A percentile compares a stretch with the other conserved stretches of the same genome.
Conservation (phyloP, 1,140 invertebrate genomes). For the Dendrolimus kikuchii region DNA sequence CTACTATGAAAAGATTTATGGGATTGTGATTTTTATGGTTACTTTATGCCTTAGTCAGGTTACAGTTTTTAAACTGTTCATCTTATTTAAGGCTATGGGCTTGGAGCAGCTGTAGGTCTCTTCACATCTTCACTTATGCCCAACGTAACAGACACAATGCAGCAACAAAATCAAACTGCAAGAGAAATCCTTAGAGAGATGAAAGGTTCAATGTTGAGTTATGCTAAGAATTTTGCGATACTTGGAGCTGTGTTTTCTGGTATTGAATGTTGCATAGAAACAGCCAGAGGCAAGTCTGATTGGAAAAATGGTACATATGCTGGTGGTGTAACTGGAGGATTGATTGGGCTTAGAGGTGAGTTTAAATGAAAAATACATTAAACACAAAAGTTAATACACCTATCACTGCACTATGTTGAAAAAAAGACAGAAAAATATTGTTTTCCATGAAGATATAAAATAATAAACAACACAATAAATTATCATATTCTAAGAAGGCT, state of each 20-base stretch:
- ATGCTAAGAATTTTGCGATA: slow-evolving; percentile 98
- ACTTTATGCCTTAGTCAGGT: too few relatives aligned
- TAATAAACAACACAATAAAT: too few relatives aligned
- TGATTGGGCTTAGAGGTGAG: slow-evolving; percentile 94
- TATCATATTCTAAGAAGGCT: too few relatives aligned
- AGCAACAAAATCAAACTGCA: slow-evolving; percentile 88
- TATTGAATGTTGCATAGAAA: slow-evolving; percentile 94
- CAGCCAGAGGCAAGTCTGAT: slow-evolving; percentile 92
- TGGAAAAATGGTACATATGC: slow-evolving; percentile 97
- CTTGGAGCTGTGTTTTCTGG: slow-evolving; percentile 94
- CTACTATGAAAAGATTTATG: too few relatives aligned
- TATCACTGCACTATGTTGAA: too few relatives aligned
- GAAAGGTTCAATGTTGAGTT: slow-evolving; percentile 90
- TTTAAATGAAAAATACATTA: neutral
- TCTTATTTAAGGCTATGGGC: slow-evolving; percentile 87
- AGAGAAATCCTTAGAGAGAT: slow-evolving; percentile 92
- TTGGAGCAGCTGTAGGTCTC: slow-evolving; percentile 94
- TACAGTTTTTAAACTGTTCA: too few relatives aligned
- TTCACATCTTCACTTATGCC: slow-evolving; percentile 97
- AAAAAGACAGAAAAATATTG: too few relatives aligned
- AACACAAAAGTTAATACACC: too few relatives aligned
- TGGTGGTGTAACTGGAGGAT: slow-evolving; percentile 92
- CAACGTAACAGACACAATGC: slow-evolving; percentile 78
- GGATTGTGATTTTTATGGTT: too few relatives aligned
- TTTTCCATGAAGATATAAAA: too few relatives aligned